A percentile compares a stretch with the other conserved stretches of the same genome.
Conservation (phyloP, 2,113 vertebrate species). For the Shinisaurus crocodilurus region DNA sequence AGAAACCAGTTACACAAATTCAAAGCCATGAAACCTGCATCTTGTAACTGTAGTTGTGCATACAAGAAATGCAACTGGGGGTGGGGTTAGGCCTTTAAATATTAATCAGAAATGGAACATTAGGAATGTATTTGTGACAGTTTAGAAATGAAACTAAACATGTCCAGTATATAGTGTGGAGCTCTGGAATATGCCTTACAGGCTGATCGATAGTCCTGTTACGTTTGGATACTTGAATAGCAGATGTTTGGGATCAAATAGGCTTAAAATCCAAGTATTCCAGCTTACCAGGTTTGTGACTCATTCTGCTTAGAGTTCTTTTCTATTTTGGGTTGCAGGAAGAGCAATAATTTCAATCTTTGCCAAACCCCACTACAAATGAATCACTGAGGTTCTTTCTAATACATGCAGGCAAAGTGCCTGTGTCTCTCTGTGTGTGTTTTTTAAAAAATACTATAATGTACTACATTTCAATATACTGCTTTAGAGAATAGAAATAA, state of each 20-base stretch:
- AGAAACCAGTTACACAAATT: background rate
- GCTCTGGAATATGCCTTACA: background rate
- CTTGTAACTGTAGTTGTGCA: background rate
- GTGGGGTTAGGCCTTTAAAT: background rate
- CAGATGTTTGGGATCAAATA: background rate
- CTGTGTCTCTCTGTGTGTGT: background rate
- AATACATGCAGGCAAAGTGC: background rate
- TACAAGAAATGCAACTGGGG: background rate
- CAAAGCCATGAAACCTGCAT: background rate
- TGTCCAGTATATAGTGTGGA: background rate
- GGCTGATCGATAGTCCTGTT: background rate
- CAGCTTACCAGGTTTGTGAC: background rate
- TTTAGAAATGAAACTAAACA: background rate
- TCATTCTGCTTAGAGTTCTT: background rate
- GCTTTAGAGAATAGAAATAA: constrained; percentile 51
- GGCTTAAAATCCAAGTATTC: background rate
- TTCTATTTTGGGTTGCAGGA: constrained; percentile 44
- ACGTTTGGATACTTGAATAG: background rate
- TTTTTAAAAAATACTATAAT: background rate
- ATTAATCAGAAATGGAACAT: background rate
- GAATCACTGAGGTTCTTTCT: constrained; percentile 47
- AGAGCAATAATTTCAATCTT: constrained; percentile 49
- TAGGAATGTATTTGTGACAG: background rate
- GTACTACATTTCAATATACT: constrained; percentile 51
- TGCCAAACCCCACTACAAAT: constrained; percentile 50